These are phyloP conservation scores for Quadriops clusia DNA, from an alignment of 2,888 invertebrate species.

Conservation along the genomic window DNA sequence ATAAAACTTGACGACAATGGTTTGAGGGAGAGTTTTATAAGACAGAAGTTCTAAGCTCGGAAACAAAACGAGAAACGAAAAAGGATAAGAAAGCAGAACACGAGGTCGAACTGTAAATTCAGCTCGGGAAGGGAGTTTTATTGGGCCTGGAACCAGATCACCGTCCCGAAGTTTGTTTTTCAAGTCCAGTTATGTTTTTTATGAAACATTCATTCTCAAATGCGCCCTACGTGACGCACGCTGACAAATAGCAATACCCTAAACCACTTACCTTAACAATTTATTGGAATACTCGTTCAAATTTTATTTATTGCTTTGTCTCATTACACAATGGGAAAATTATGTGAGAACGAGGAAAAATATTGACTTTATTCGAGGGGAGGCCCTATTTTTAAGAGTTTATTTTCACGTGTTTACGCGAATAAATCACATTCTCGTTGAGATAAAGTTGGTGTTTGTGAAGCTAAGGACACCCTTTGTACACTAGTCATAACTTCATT, in stretches of 20 bases:
- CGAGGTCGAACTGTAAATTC: conserved; percentile 26
- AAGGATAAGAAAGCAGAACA: conserved; percentile 23
- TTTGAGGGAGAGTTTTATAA: conserved; percentile 23
- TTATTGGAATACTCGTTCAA: no score
- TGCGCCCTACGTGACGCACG: conserved; percentile 19
- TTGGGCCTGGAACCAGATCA: conserved; percentile 22
- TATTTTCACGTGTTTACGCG: no score
- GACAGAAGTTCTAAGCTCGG: conserved; percentile 22
- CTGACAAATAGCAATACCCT: conserved; percentile 6
- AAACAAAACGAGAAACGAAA: conserved; percentile 23
- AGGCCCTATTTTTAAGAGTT: no score
- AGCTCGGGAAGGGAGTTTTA: conserved; percentile 21
- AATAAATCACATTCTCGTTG: no score
- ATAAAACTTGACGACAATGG: conserved; percentile 28
- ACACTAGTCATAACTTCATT: no score
- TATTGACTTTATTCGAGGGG: no score
- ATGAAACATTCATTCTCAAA: conserved; percentile 20
- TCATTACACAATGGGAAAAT: no score
- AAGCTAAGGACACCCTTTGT: no score
- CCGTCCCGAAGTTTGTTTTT: conserved; percentile 22
- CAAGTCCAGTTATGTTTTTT: conserved; percentile 22
- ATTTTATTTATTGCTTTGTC: no score
- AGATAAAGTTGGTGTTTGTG: no score
- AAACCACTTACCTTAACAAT: no score
- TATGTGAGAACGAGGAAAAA: no score